These are phyloP conservation scores for Haemorhous mexicanus DNA, from an alignment of 2,113 vertebrate species.

Conservation along the genomic window DNA sequence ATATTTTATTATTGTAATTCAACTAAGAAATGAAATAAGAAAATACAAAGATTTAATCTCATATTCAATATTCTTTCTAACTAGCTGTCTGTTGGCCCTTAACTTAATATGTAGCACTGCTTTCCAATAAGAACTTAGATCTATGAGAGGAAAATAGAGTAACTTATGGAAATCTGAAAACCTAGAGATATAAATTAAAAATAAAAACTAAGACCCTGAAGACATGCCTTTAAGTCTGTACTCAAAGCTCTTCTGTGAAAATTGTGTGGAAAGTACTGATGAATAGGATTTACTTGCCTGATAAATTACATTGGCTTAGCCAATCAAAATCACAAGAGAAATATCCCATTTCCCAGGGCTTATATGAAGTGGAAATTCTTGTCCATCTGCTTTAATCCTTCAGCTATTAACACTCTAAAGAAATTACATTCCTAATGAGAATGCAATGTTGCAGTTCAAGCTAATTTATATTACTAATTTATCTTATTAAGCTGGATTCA, in stretches of 20 bases:
- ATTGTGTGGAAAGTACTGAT: not conserved
- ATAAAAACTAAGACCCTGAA: not conserved
- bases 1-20: not conserved
- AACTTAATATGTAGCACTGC: not conserved
- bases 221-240: not conserved
- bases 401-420: not conserved
- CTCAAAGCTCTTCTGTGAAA: not conserved
- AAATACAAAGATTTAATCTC: not conserved
- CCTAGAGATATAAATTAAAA: not conserved
- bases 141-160: not conserved
- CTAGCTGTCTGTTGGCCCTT: not conserved
- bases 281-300: not conserved
- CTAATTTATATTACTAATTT: not conserved
- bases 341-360: not conserved
- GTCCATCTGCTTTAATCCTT: not conserved
- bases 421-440: not conserved
- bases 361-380: not conserved
- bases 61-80: not conserved
- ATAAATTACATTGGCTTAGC: not conserved
- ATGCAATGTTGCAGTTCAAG: not conserved
- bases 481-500: not conserved
- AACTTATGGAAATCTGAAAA: not conserved
- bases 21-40: not conserved
- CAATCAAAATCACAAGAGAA: not conserved
- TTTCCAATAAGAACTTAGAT: not conserved